These are phyloP conservation scores for Melanotaenia duboulayi DNA, from an alignment of 2,113 vertebrate species.

Conservation along the genomic window DNA sequence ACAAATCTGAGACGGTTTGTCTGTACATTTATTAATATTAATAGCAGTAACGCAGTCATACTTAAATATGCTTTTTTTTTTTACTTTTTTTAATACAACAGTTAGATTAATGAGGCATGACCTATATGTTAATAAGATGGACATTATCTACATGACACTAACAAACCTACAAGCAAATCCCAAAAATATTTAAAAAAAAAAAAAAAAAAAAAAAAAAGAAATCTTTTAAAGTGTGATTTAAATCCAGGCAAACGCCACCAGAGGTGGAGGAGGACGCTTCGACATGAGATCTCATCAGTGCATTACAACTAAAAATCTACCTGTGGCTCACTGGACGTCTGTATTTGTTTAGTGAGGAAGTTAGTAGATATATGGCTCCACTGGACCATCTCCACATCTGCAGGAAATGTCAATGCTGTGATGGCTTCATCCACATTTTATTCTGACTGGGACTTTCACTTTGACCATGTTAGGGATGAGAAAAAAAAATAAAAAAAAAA, in stretches of 20 bases:
- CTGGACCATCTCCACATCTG: too few species aligned
- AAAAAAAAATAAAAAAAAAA: too few species aligned
- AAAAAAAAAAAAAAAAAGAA: background rate
- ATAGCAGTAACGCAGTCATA: constrained; percentile 72
- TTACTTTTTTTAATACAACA: constrained; percentile 68
- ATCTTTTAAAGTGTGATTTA: background rate
- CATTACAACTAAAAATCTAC: too few species aligned
- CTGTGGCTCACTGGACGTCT: too few species aligned
- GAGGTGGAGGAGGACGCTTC: too few species aligned
- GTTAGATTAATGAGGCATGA: constrained; percentile 58
- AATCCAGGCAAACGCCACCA: background rate
- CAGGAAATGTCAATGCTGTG: too few species aligned
- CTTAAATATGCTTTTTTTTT: constrained; percentile 63
- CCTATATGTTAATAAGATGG: constrained; percentile 63
- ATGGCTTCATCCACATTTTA: too few species aligned
- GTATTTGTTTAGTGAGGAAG: too few species aligned
- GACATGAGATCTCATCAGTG: too few species aligned
- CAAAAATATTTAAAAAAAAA: constrained; percentile 42
- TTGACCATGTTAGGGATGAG: too few species aligned
- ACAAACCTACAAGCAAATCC: constrained; percentile 67
- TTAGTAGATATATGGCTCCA: too few species aligned
- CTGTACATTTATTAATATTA: constrained; percentile 77
- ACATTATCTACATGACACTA: constrained; percentile 69
- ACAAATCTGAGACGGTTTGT: constrained; percentile 4
- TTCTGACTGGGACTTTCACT: too few species aligned